Base-by-base conservation (phyloP, 2,888 invertebrate genomes). In the Spodoptera picta region DNA sequence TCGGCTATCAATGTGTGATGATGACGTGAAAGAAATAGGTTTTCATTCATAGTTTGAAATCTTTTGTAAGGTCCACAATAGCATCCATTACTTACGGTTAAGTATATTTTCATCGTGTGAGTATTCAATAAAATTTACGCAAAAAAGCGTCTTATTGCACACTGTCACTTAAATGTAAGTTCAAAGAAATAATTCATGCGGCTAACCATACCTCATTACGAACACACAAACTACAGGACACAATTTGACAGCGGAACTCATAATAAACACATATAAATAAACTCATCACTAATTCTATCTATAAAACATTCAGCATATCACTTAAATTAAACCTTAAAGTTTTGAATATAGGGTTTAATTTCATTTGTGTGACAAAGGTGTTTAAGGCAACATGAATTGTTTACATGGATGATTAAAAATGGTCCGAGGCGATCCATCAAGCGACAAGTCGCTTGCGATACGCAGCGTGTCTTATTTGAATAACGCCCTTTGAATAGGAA, bases 351-450 rank as follows among this genome's bases (percentile, higher is more conserved):
- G 42, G 59, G 79, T 66, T n/a, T 36, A 64, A 59, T 73, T 67
- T 81, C 24, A 48, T 12, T 9, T 56, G 53, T n/a, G n/a, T 1
- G 11, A 6, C 58, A 24, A 46, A 57, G 47, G 60, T 73, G 62
- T 69, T 66, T 76, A 63, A 45, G 46, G 44, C 55, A 49, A 62
- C 71, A 43, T 54, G 49, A 54, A 64, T 50, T 19, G 66, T 69
- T 61, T 69, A 72, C 60, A 63, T 69, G 85, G 84, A 89, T 91
- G 91, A 94, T 93, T 93, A 93, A 93, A 93, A 93, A 90, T 88
- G 86, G 87, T 87, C 85, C 79, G 80, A 79, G 86, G 87, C 89
- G 83, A 93, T 94, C 94, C 89, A 94, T 94, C 93, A 94, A 87
- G 80, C 83, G 88, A 89, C 89, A 85, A 87, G 89, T 90, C 87